These are phyloP conservation scores for Macrostomum cliftonense DNA, from an alignment of 2,888 invertebrate genomes.

Conservation along the genomic window DNA sequence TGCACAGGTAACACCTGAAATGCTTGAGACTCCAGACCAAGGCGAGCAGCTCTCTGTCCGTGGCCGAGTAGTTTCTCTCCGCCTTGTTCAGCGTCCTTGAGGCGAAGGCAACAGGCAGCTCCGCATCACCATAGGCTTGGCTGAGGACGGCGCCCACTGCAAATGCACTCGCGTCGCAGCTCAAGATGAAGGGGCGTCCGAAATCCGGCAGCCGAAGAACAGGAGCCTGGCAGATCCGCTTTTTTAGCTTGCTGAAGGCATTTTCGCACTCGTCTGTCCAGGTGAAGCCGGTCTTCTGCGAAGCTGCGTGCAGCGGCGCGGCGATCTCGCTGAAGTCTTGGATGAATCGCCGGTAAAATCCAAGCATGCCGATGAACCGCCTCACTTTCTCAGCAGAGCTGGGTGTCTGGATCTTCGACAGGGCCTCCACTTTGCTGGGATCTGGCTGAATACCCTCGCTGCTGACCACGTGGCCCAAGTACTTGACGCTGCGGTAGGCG, in stretches of 20 bases:
- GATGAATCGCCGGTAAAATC: constrained; percentile 10
- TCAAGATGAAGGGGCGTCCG: neutral
- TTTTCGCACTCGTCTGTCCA: constrained; percentile 10
- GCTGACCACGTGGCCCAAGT: constrained; percentile 12
- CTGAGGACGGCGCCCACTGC: too few species aligned
- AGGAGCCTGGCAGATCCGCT: constrained; percentile 7
- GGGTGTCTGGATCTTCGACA: constrained; percentile 2
- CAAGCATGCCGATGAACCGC: constrained; percentile 3
- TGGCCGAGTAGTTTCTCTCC: constrained; percentile 11
- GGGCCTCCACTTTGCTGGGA: constrained; percentile 3
- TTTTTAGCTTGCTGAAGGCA: constrained; percentile 12
- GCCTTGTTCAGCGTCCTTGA: constrained; percentile 12
- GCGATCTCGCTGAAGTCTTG: constrained; percentile 6
- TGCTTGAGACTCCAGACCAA: constrained; percentile 12
- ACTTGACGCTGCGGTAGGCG: constrained; percentile 7
- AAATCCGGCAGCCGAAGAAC: constrained; percentile 12
- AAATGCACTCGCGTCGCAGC: too few species aligned
- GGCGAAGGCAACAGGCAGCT: constrained; percentile 17
- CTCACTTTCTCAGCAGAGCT: constrained; percentile 1
- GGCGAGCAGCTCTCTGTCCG: constrained; percentile 11
- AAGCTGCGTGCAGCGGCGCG: neutral
- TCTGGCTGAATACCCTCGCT: constrained; percentile 3
- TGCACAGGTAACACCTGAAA: constrained; percentile 11
- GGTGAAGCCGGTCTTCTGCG: constrained; percentile 9
- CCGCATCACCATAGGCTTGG: too few species aligned